These are phyloP conservation scores for Gonioctena quinquepunctata DNA, from an alignment of 1,140 invertebrate species.

Conservation along the genomic window DNA sequence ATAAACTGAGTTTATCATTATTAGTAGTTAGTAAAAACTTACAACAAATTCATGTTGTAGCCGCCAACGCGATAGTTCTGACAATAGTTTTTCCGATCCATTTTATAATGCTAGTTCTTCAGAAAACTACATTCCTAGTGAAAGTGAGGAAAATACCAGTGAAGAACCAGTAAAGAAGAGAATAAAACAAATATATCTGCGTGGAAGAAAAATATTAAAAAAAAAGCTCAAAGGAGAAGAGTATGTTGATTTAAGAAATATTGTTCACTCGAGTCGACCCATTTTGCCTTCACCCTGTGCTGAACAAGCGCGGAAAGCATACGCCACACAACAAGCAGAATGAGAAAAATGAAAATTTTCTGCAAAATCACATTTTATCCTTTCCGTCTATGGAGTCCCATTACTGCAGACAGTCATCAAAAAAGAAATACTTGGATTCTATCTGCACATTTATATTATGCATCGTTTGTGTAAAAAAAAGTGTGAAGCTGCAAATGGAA, in stretches of 20 bases:
- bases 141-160: too few relatives aligned
- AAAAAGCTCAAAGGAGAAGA: neutral
- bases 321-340: neutral
- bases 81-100: neutral
- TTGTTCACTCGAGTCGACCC: neutral
- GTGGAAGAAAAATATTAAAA: neutral
- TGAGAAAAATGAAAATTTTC: neutral
- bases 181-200: constrained; percentile 6
- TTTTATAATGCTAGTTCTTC: constrained; percentile 3
- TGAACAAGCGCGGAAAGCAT: neutral
- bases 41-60: constrained; percentile 15
- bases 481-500: constrained; percentile 19
- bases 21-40: constrained; percentile 2
- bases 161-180: neutral
- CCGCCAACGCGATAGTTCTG: neutral
- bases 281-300: neutral
- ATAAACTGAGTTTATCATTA: neutral
- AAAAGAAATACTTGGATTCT: constrained; percentile 10
- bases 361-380: neutral
- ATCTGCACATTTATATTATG: constrained; percentile 24
- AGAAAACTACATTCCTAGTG: constrained; percentile 3
- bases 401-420: constrained; percentile 6
- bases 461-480: constrained; percentile 31
- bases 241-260: neutral
- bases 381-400: neutral